phyloP scores from a whole-genome alignment of 2,888 invertebrate genomes.

The Hirtodrosophila trivittata region DNA sequence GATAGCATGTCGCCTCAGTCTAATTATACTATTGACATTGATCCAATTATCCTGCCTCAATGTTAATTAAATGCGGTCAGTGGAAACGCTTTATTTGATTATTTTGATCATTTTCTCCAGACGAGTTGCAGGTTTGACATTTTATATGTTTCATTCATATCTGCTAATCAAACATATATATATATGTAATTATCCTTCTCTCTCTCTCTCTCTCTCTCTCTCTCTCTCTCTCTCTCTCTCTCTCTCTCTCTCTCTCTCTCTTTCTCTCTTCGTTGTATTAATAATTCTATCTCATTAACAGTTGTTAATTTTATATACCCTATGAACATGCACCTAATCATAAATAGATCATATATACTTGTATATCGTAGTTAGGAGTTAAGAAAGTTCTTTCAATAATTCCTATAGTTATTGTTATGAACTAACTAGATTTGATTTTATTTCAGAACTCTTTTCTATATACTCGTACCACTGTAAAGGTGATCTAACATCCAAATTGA shows the following conservation, averaged over 20 bases:
- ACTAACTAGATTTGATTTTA: conserved; percentile 19
- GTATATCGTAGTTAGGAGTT: conserved; percentile 11
- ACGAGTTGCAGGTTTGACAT: too few relatives aligned
- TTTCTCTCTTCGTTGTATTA: conserved; percentile 32
- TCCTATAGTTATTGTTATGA: conserved; percentile 23
- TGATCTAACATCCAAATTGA: conserved; percentile 17
- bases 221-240: too few relatives aligned
- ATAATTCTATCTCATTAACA: conserved; percentile 11
- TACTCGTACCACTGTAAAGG: conserved; percentile 27
- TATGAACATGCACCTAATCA: conserved; percentile 2
- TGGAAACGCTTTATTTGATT: too few relatives aligned
- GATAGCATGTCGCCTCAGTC: conserved; percentile 47
- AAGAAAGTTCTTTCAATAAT: conserved; percentile 5
- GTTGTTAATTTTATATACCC: conserved; percentile 3
- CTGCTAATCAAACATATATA: conserved; percentile 8
- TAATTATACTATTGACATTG: conserved; percentile 41
- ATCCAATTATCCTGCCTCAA: conserved; percentile 24
- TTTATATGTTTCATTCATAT: background rate
- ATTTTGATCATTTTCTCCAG: too few relatives aligned
- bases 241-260: too few relatives aligned
- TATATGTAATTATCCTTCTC: too few relatives aligned
- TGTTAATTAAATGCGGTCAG: background rate
- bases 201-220: too few relatives aligned
- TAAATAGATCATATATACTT: background rate
- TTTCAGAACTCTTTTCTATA: conserved; percentile 9